Evolutionary conservation across 1,140 invertebrate genomes (phyloP).

Genomic region (Tyrophagus putrescentiae): DNA sequence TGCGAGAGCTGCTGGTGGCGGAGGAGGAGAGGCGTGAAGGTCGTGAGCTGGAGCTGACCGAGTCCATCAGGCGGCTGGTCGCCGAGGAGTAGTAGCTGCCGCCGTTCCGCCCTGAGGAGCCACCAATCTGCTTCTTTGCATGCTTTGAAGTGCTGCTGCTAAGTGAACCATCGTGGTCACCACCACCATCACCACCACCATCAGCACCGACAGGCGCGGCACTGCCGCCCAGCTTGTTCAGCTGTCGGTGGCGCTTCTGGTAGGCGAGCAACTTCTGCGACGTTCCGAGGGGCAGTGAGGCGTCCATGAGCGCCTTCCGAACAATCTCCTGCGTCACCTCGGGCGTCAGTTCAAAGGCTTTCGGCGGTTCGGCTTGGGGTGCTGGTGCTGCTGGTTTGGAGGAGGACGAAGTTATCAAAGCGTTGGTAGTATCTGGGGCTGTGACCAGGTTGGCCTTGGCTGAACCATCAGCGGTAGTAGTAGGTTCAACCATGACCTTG

Average conservation of each 20-base stretch:
- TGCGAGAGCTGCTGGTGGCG: too few species aligned
- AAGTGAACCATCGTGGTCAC: too few species aligned
- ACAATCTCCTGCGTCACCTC: slow-evolving; percentile 70
- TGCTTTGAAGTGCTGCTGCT: too few species aligned
- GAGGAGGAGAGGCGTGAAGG: too few species aligned
- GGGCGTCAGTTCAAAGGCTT: slow-evolving; percentile 56
- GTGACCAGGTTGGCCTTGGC: neutral
- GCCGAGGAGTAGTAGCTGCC: too few species aligned
- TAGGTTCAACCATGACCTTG: neutral
- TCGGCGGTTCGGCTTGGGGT: neutral
- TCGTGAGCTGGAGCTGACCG: too few species aligned
- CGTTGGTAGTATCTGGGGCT: too few species aligned
- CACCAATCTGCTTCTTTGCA: too few species aligned
- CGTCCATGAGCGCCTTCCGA: slow-evolving; percentile 35
- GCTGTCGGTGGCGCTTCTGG: slow-evolving; percentile 59
- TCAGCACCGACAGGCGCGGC: too few species aligned
- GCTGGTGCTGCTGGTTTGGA: neutral
- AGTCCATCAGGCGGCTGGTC: too few species aligned
- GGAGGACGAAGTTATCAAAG: neutral
- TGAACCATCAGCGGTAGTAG: neutral
- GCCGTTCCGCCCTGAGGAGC: too few species aligned
- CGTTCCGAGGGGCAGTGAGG: slow-evolving; percentile 73
- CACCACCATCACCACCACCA: neutral
- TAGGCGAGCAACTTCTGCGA: slow-evolving; percentile 76
- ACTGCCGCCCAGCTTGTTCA: neutral